Conservation (phyloP, 2,888 invertebrate species). For the Petrophora chlorosata region DNA sequence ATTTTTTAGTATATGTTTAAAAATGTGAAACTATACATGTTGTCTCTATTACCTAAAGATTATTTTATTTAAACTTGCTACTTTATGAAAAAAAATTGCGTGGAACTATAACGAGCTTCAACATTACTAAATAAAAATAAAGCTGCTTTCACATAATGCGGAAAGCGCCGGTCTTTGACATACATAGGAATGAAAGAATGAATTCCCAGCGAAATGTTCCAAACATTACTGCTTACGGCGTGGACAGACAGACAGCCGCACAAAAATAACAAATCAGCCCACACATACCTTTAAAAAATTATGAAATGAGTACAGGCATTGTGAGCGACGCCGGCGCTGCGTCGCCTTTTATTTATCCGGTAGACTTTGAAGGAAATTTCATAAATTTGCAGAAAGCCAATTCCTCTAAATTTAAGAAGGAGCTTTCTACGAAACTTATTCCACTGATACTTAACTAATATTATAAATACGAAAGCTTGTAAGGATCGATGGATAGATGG, state of each 20-base stretch:
- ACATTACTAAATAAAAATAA: not conserved
- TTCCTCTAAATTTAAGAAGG: too few relatives aligned
- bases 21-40: too few relatives aligned
- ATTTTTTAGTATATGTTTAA: too few relatives aligned
- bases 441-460: too few relatives aligned
- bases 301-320: constrained; percentile 28
- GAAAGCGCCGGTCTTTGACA: constrained; percentile 18
- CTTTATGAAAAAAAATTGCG: too few relatives aligned
- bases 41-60: too few relatives aligned
- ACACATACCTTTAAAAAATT: constrained; percentile 27
- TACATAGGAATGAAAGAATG: constrained; percentile 21
- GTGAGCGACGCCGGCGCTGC: constrained; percentile 4
- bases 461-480: too few relatives aligned
- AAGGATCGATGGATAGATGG: too few relatives aligned
- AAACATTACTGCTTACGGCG: constrained; percentile 12
- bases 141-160: constrained; percentile 7
- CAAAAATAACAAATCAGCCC: constrained; percentile 33
- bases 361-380: not conserved
- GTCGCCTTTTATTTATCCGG: constrained; percentile 14
- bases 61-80: too few relatives aligned
- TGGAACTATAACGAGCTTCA: too few relatives aligned
- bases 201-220: constrained; percentile 19
- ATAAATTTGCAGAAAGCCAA: not conserved
- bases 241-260: constrained; percentile 20
- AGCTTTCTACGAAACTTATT: too few relatives aligned